Evolutionary conservation across 92 coral and sea anemone genomes (phyloP).

Genomic region (Epizoanthus ramosus): DNA sequence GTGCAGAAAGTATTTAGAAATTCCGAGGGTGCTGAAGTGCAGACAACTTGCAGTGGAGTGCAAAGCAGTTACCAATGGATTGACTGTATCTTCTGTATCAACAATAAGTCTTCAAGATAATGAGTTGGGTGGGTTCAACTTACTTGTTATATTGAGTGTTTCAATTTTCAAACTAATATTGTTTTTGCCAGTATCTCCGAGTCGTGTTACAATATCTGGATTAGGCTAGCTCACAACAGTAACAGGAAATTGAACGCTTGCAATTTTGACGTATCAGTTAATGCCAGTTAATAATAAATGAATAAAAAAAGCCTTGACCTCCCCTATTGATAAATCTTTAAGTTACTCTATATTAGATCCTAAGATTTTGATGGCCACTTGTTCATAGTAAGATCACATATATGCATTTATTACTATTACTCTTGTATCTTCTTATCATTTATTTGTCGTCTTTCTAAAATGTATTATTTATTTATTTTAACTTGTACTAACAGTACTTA

Average conservation of each 20-base stretch:
- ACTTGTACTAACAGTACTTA: not conserved
- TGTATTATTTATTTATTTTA: not conserved
- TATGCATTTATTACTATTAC: no score
- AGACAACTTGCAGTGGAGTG: not conserved
- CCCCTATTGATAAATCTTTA: no score
- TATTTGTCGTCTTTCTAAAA: no score
- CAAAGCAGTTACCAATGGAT: not conserved
- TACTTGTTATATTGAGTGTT: not conserved
- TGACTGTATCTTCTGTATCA: not conserved
- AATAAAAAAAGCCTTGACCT: no score
- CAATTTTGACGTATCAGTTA: no score
- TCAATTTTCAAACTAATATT: not conserved
- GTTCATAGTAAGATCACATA: no score
- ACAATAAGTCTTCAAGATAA: not conserved
- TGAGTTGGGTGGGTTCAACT: not conserved
- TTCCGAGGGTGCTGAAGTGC: constrained; percentile 2
- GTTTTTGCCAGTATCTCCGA: not conserved
- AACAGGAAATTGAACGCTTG: no score
- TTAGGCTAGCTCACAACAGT: no score
- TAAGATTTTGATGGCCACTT: no score
- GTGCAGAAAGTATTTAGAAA: not conserved
- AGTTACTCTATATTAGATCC: no score
- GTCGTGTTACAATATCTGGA: not conserved
- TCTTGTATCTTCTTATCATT: not conserved
- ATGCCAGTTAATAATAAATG: no score